Percentiles rank a stretch among this genome's conserved stretches.
Conservation (phyloP, 2,797 vertebrate genomes). For the Halcyon badia region DNA sequence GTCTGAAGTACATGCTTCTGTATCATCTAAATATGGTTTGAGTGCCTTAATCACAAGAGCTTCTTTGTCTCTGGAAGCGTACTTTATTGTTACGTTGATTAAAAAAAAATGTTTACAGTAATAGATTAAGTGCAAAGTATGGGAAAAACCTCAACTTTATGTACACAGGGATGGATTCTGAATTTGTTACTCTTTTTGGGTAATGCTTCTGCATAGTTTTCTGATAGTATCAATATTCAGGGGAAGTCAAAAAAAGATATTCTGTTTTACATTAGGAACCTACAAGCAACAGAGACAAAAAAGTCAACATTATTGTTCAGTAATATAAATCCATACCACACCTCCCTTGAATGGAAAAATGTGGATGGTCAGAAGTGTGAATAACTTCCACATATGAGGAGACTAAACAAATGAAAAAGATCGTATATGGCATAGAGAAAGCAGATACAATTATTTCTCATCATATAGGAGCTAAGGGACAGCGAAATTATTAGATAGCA, state of each 20-base stretch:
- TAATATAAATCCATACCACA: neutral
- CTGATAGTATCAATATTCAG: neutral
- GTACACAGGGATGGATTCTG: neutral
- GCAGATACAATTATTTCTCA: neutral
- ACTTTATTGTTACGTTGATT: neutral
- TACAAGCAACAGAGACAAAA: neutral
- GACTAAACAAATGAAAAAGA: neutral
- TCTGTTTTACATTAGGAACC: neutral
- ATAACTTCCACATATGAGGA: neutral
- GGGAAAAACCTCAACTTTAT: neutral
- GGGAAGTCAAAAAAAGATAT: neutral
- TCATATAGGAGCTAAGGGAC: neutral
- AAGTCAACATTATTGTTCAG: neutral
- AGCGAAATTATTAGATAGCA: neutral
- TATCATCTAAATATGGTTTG: neutral
- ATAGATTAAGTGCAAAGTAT: neutral
- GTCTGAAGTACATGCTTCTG: neutral
- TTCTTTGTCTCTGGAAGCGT: neutral
- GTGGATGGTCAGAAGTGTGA: rapidly evolving
- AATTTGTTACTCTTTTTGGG: neutral
- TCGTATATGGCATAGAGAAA: neutral
- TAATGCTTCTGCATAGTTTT: neutral
- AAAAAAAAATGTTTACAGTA: neutral
- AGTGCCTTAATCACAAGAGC: neutral
- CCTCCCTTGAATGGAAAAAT: neutral